Percentiles rank a stretch among this genome's conserved stretches.
These are phyloP conservation scores for Philhelius pedissequus DNA, from an alignment of 2,888 invertebrate species.

Conservation along the genomic window DNA sequence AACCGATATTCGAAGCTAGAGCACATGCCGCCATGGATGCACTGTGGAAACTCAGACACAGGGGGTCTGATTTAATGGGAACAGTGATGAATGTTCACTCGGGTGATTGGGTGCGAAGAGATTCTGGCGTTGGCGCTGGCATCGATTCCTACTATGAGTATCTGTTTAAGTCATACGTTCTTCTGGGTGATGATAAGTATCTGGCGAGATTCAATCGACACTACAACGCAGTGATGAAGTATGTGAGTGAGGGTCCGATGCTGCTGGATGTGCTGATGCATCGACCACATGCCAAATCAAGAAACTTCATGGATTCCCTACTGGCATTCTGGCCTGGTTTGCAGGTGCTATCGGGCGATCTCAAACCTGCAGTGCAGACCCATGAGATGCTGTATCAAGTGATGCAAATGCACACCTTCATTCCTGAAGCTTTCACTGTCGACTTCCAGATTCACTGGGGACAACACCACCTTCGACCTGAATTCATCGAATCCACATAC, in stretches of 20 bases:
- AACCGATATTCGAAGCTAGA: conserved; percentile 94
- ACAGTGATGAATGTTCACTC: conserved; percentile 98
- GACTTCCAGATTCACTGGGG: conserved; percentile 99
- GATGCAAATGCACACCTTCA: conserved; percentile 97
- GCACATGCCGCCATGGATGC: conserved; percentile 98
- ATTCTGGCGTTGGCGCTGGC: conserved; percentile 99
- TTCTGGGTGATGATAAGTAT: conserved; percentile 96
- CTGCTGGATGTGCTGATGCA: conserved; percentile 98
- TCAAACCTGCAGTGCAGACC: conserved; percentile 98
- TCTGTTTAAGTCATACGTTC: conserved; percentile 96
- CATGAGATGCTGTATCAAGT: conserved; percentile 99
- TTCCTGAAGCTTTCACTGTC: conserved; percentile 99
- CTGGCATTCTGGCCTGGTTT: conserved; percentile 99
- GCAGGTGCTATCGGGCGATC: conserved; percentile 93
- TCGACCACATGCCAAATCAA: conserved; percentile 93
- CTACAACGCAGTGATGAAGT: conserved; percentile 97
- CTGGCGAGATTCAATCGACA: conserved; percentile 96
- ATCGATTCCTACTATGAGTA: conserved; percentile 99
- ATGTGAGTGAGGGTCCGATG: conserved; percentile 94
- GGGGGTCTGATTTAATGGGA: conserved; percentile 95
- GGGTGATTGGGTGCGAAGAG: conserved; percentile 98
- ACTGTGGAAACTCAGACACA: conserved; percentile 95
- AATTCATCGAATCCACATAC: conserved; percentile 98
- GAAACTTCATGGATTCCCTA: conserved; percentile 98
- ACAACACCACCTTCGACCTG: conserved; percentile 96